Evolutionary conservation across 2,797 vertebrate species (phyloP).

Genomic region (Sebastes hubbsi): DNA sequence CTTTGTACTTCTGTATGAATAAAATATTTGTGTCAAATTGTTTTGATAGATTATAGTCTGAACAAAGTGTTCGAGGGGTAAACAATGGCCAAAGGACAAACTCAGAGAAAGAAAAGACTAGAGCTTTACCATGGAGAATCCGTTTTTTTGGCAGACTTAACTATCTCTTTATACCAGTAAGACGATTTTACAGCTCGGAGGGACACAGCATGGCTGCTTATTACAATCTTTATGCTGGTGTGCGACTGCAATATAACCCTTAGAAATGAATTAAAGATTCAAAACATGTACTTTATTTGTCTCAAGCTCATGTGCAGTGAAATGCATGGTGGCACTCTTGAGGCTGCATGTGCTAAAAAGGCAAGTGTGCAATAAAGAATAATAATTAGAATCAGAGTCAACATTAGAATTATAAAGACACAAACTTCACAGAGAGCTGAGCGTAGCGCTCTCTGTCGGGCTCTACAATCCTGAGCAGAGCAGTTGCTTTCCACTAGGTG

Average conservation of each 20-base stretch:
- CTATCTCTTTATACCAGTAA: neutral
- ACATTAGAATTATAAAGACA: neutral
- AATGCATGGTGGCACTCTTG: neutral
- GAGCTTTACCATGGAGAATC: neutral
- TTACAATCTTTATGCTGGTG: neutral
- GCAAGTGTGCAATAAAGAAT: neutral
- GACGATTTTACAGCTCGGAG: neutral
- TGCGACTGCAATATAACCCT: neutral
- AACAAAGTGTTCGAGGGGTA: neutral
- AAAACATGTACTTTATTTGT: neutral
- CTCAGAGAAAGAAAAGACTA: neutral
- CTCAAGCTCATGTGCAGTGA: neutral
- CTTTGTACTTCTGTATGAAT: neutral
- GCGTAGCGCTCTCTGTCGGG: neutral
- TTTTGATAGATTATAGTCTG: constrained; percentile 7
- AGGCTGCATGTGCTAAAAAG: neutral
- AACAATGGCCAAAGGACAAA: constrained; percentile 15
- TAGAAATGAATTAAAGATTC: neutral
- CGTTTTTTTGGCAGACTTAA: neutral
- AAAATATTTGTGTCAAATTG: constrained; percentile 1
- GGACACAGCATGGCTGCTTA: neutral
- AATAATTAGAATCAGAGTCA: neutral
- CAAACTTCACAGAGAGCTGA: neutral
- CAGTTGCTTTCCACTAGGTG: neutral
- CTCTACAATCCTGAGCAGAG: neutral